Base-by-base conservation (phyloP, 2,888 invertebrate genomes). In the Atherix ibis region DNA sequence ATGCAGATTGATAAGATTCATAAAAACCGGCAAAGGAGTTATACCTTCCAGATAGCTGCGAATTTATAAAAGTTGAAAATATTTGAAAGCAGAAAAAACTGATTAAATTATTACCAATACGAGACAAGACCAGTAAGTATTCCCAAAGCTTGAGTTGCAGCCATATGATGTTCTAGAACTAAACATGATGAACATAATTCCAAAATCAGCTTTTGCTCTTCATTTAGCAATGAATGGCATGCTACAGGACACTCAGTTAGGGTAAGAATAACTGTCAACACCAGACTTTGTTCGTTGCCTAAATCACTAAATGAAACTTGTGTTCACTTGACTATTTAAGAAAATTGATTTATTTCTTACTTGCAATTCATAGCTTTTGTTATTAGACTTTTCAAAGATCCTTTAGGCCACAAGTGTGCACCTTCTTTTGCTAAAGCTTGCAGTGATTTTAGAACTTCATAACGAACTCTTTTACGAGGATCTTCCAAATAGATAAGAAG, bases 361-460 rank as follows among this genome's bases (percentile, higher is more conserved):
- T 36, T 43, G 36, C 58, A 58, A 2, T 45, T 45, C 31, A 51
- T 50, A 1, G 60, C 59, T 27, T 53, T 53, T 2, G 44, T 44
- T 6, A 57, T 58, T 1, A 62, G 47, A 15, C 50, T 48, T 5
- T 50, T 53, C 14, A 59, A 48, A 0, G 68, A 68, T 3, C 68
- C 67, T 34, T 68, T 66, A 2, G 77, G 79, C 85, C 85, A 87
- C 18, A 83, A 64, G 57, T 82, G 82, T 1, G 84, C 76, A 5
- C 80, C 79, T 43, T 73, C 73, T 42, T 69, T 68, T 0, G 82
- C 82, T 33, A 85, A 59, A 29, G 69, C 67, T 45, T 73, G 70
- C 26, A 85, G 60, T 41, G 80, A 71, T 40, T 71, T 67, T 14
- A 85, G 58, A 30, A 71, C 68, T 46, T 74, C 71, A 9, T 70